phyloP scores from a whole-genome alignment of 2,113 vertebrate genomes.

The Corythaixoides concolor region DNA sequence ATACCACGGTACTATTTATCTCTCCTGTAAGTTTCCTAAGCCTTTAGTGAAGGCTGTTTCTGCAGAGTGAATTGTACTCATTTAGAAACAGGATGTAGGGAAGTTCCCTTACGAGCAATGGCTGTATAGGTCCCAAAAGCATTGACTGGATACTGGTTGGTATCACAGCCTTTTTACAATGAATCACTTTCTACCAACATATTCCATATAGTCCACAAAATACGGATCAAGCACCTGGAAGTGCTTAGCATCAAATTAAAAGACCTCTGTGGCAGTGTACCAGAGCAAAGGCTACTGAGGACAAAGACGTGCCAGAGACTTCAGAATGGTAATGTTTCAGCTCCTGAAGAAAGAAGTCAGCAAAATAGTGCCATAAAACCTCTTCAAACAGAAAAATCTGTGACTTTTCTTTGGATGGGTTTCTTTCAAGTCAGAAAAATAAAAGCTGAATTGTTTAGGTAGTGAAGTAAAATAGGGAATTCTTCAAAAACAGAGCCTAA shows the following conservation, averaged over 20 bases:
- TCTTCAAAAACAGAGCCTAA: background rate
- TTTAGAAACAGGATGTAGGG: fast-evolving
- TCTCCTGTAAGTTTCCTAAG: background rate
- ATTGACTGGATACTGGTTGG: background rate
- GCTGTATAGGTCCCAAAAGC: background rate
- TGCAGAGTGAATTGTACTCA: background rate
- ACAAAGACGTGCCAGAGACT: background rate
- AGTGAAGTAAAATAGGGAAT: background rate
- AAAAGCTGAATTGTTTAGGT: background rate
- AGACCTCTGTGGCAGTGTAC: background rate
- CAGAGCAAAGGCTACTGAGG: background rate
- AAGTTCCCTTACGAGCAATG: background rate
- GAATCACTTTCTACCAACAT: background rate
- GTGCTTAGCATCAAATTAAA: background rate
- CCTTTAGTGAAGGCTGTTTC: background rate
- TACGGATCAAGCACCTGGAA: background rate
- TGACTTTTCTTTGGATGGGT: background rate
- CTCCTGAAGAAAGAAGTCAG: background rate
- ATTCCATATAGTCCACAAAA: background rate
- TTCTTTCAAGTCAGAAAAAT: background rate
- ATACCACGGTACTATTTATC: background rate
- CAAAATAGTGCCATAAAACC: background rate
- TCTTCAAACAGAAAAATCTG: background rate
- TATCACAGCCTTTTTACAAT: background rate
- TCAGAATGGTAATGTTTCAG: background rate